Evolutionary conservation across 1,140 invertebrate genomes (phyloP), one percentile per base, ranked within the genome.

Genomic region (Drosophila ambigua): DNA sequence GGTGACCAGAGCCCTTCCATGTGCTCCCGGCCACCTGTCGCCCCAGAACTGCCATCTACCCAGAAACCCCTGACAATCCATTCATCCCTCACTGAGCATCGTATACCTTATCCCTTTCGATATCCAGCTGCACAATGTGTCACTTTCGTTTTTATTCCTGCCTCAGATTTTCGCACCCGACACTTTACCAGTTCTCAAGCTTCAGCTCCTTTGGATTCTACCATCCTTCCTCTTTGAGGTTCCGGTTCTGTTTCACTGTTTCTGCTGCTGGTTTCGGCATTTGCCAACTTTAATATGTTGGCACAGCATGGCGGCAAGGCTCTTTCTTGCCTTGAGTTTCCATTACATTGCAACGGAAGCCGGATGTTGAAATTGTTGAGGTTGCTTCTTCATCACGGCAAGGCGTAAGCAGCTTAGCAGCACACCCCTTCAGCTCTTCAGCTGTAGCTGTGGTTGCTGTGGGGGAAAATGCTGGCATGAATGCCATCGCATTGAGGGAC

Each of bases 321-420:
- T 58, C 57, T 46, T 31, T 58, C 53, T 50, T 31, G 62, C 48
- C 61, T 59, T 48, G 55, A 66, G 80, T 84, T 84, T 84, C 81
- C 77, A 84, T 84, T 84, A 85, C 80, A 84, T 73, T 84, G 77
- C 81, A 84, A 49, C 81, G 80, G 77, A 84, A 79, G 77, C 77
- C 76, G 80, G 80, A 84, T 84, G 80, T 79, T 84, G 67, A 84
- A 84, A 84, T 84, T 84, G 80, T 80, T 79, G 76, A 84, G 80
- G 76, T 72, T 79, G 52, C 67, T 39, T 35, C 65, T 46, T 43
- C 77, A 26, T 74, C 57, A 45, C 23, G 51, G 35, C 59, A 23
- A 35, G 39, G 64, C 41, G 51, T 84, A 84, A 84, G 81, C 80
- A 68, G 81, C 80, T 84, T 80, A 87, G 46, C 15, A 45, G 49